phyloP scores from a whole-genome alignment of 2,797 vertebrate species.

The Bothrops alternatus region DNA sequence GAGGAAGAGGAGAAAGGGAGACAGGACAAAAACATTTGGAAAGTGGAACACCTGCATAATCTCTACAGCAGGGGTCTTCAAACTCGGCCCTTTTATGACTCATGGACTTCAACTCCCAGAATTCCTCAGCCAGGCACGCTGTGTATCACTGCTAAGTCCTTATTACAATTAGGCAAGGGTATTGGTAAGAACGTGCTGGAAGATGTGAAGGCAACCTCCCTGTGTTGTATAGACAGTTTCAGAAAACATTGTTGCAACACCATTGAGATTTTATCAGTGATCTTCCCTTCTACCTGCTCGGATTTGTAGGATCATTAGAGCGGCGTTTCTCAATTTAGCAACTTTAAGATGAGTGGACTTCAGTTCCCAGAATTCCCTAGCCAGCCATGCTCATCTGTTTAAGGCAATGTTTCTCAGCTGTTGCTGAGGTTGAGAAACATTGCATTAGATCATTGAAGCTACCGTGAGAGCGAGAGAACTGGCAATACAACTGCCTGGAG shows the following conservation, averaged over 20 bases:
- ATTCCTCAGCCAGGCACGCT: no score
- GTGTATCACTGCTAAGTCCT: not conserved
- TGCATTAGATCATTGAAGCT: not conserved
- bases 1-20: not conserved
- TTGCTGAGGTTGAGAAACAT: not conserved
- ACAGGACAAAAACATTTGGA: not conserved
- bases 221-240: not conserved
- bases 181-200: no score
- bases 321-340: not conserved
- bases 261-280: not conserved
- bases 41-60: not conserved
- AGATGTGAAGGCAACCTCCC: not conserved
- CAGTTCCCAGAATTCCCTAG: not conserved
- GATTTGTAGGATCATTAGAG: not conserved
- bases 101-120: no score
- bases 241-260: not conserved
- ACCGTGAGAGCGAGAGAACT: no score
- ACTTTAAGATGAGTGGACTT: not conserved
- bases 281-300: not conserved
- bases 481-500: not conserved
- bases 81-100: no score
- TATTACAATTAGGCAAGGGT: not conserved
- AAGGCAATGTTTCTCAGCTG: no score
- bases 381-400: no score
- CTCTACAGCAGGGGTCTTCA: no score